Percentiles rank a stretch among this genome's conserved stretches.
Evolutionary conservation across 2,113 vertebrate genomes (phyloP).

Genomic region (Paramormyrops kingsleyae): DNA sequence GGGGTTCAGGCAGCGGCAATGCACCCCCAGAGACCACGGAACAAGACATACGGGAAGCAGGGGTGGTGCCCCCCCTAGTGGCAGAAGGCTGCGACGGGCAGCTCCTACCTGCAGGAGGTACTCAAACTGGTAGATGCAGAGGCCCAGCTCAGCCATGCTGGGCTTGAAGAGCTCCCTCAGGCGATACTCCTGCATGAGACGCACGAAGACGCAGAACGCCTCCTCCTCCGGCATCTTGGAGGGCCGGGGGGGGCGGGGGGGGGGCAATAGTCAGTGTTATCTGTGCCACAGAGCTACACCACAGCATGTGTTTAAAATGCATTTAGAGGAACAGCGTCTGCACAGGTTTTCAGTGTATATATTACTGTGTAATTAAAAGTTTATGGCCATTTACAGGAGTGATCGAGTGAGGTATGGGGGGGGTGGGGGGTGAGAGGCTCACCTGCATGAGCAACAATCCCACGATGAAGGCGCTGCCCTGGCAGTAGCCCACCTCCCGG

Average conservation of each 20-base stretch:
- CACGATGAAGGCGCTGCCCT: constrained; percentile 94
- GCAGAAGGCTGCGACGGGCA: not conserved
- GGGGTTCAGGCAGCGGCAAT: not conserved
- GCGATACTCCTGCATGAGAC: constrained; percentile 93
- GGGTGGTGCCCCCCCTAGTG: not conserved
- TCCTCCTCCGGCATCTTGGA: constrained; percentile 92
- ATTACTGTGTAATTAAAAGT: not conserved
- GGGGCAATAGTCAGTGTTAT: not conserved
- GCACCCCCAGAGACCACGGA: not conserved
- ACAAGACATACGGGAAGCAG: not conserved
- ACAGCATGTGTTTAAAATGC: not conserved
- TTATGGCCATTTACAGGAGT: not conserved
- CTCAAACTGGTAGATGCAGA: constrained; percentile 96
- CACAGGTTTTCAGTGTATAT: not conserved
- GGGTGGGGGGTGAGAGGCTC: not conserved
- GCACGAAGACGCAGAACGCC: constrained; percentile 91
- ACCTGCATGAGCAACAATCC: constrained; percentile 96
- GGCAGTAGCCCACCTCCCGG: constrained; percentile 91
- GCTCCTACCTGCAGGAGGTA: constrained; percentile 81
- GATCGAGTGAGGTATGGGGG: not conserved
- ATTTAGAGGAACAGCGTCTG: not conserved
- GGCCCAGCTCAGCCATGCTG: constrained; percentile 91
- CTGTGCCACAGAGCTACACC: not conserved
- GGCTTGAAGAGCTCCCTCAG: constrained; percentile 92
- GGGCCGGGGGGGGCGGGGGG: not conserved